Evolutionary conservation across 2,113 vertebrate species (phyloP).

Genomic region (Apaloderma vittatum): DNA sequence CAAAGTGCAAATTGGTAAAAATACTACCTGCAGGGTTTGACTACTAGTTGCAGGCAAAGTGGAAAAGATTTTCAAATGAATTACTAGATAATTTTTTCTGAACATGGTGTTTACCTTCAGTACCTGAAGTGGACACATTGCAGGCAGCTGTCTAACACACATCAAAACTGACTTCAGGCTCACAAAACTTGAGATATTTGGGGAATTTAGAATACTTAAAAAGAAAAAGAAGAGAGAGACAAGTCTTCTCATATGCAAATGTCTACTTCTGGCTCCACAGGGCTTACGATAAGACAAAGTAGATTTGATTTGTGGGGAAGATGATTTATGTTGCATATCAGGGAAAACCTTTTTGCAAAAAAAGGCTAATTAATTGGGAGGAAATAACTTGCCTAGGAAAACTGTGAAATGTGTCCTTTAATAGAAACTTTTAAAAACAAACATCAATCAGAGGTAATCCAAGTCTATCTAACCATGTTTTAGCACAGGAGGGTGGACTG

Average conservation of each 20-base stretch:
- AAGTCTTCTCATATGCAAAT: not conserved
- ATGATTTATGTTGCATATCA: not conserved
- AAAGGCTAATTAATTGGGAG: not conserved
- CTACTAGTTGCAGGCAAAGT: not conserved
- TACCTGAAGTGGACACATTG: not conserved
- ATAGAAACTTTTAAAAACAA: not conserved
- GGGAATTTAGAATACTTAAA: not conserved
- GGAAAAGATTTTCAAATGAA: not conserved
- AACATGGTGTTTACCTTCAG: not conserved
- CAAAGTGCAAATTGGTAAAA: not conserved
- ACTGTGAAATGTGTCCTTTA: not conserved
- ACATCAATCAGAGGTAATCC: not conserved
- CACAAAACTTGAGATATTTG: not conserved
- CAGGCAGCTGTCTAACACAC: not conserved
- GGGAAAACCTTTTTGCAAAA: not conserved
- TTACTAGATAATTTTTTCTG: not conserved
- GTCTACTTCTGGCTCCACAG: not conserved
- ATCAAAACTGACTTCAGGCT: not conserved
- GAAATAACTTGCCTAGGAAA: not conserved
- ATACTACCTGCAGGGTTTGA: not conserved
- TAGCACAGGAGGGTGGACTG: not conserved
- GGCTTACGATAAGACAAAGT: not conserved
- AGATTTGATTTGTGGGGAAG: not conserved
- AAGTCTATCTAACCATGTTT: not conserved
- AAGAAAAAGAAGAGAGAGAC: not conserved